A percentile compares a stretch with the other conserved stretches of the same genome.
These are phyloP conservation scores for Scopus umbretta DNA, from an alignment of 2,113 vertebrate species.

Conservation along the genomic window DNA sequence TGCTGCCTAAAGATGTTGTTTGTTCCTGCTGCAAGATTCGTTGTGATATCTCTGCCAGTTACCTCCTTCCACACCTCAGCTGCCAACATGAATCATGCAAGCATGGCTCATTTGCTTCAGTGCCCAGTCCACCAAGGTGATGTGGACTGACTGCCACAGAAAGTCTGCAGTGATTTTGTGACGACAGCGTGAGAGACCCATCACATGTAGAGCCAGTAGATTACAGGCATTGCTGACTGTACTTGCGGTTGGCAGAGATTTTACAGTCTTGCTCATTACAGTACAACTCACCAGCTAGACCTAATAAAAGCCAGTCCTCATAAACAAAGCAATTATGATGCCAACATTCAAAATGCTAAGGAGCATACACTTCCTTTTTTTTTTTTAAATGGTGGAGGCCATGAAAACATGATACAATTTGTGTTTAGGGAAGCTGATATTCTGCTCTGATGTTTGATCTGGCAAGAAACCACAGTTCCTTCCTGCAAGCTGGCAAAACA, in stretches of 20 bases:
- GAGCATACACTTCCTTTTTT: not conserved
- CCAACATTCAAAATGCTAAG: not conserved
- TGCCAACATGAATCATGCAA: fast-evolving
- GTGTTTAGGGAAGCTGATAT: not conserved
- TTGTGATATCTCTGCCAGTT: not conserved
- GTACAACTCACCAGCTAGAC: not conserved
- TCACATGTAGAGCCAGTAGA: not conserved
- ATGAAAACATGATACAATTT: conserved; percentile 1
- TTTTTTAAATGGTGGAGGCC: not conserved
- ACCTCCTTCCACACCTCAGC: not conserved
- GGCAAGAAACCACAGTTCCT: not conserved
- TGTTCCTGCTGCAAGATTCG: not conserved
- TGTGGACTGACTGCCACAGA: fast-evolving
- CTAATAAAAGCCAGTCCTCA: not conserved
- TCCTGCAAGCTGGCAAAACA: conserved; percentile 37
- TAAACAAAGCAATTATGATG: not conserved
- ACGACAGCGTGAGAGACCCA: fast-evolving
- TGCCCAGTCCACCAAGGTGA: not conserved
- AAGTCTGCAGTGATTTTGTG: not conserved
- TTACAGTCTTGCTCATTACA: not conserved
- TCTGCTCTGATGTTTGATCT: not conserved
- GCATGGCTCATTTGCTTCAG: not conserved
- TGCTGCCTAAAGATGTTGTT: not conserved
- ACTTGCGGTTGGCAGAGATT: not conserved
- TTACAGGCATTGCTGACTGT: not conserved